Base-by-base conservation (phyloP, 1,140 invertebrate genomes). In the Bathynomus jamesi region DNA sequence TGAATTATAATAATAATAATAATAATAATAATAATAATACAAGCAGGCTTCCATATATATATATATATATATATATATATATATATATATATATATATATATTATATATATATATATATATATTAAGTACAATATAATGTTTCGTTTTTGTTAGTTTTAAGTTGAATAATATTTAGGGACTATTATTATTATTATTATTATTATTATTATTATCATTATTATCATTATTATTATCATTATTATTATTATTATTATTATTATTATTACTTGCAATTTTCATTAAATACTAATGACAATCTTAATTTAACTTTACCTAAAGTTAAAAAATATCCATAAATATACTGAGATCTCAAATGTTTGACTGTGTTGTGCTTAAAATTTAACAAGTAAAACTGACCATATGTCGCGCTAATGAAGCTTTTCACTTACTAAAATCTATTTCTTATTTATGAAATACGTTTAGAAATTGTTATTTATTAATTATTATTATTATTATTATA, bases 151-250 rank as follows among this genome's bases (percentile, higher is more conserved):
- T 8, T 40, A 7, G 17, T 40, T 8, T 40, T 40, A 40, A 40
- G 17, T 40, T 40, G 7, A 17, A 40, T 53, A 53, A 17, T 53
- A 53, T 53, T 17, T 53, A 17, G 21, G 13, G 13, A 53, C 21
- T 53, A 53, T 53, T 53, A 53, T 53, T 53, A 53, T 53, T 53
- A 53, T 53, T 53, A 53, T 53, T 53, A 53, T 53, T 53, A 53
- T 53, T 53, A 53, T 53, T 53, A 53, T 53, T 53, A 53, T 53
- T 53, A 53, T 53, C 21, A 53, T 53, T 53, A 53, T 53, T 53
- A 53, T 53, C 21, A 53, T 53, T 53, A 53, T 53, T 53, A 53
- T 53, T 53, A 53, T 53, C 21, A 53, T 5, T 53, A 53, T 53
- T 53, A 53, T 5, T 53, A 53, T 53, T 53, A 53, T 53, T 53